phyloP scores from a whole-genome alignment of 2,888 invertebrate genomes.

The Galerucella calmariensis region DNA sequence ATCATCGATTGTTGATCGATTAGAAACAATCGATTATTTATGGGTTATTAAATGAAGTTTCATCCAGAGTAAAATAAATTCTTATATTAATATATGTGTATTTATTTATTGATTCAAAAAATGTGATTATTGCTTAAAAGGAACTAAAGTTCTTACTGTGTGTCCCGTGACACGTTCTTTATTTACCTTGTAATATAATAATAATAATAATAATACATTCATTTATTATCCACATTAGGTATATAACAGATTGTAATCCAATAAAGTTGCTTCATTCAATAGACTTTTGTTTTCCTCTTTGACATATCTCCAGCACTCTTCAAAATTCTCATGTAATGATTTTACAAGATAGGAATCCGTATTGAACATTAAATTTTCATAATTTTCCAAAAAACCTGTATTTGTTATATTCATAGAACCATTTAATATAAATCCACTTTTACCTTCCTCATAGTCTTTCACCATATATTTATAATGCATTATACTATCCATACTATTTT shows the following conservation, averaged over 20 bases:
- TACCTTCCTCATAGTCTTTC: constrained; percentile 54
- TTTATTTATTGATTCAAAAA: too few species aligned
- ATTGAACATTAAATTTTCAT: constrained; percentile 58
- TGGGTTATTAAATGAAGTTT: too few species aligned
- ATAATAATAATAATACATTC: background rate
- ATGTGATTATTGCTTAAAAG: too few species aligned
- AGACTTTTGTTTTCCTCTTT: constrained; percentile 50
- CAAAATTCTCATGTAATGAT: constrained; percentile 53
- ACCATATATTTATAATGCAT: constrained; percentile 61
- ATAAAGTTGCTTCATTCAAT: constrained; percentile 49
- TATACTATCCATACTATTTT: constrained; percentile 49
- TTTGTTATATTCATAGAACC: constrained; percentile 60
- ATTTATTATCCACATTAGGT: background rate
- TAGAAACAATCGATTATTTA: too few species aligned
- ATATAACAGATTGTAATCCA: constrained; percentile 42
- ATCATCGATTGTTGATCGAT: too few species aligned
- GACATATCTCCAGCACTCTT: constrained; percentile 52
- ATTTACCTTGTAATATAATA: background rate
- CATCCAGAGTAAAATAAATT: too few species aligned
- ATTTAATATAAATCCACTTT: constrained; percentile 50
- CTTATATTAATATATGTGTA: too few species aligned
- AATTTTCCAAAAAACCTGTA: constrained; percentile 54
- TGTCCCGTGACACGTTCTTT: too few species aligned
- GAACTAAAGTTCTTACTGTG: too few species aligned
- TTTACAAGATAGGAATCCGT: constrained; percentile 51